Base-by-base conservation (phyloP, 2,797 vertebrate genomes). In the Clamator glandarius region DNA sequence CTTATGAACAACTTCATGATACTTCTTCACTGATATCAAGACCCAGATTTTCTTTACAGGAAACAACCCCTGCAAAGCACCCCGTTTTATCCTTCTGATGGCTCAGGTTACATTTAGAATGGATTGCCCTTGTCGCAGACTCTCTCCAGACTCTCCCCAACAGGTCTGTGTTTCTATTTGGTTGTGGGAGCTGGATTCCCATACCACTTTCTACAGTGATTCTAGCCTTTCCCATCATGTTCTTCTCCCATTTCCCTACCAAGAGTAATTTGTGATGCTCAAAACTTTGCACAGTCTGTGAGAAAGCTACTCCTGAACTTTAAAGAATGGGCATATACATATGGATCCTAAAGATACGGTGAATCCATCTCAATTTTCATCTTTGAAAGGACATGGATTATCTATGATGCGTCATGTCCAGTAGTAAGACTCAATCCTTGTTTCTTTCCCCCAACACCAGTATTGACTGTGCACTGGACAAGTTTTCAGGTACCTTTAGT, bases 101-200 rank as follows among this genome's bases (percentile, higher is more conserved):
- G 42, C 21, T 41, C 18, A 35, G 36, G 36, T 55, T 67, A 57
- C 6, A 3, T 21, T 68, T 46, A 35, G 62, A 74, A 35, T 25
- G 3, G 35, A 64, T 26, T 2, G 2, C 12, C 35, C 73, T 35
- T 1, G 0, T 67, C 6, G 1, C 26, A 42, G 59, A 9, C 31
- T 59, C 59, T 42, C 41, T 52, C 50, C 57, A 68, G 39, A 9
- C 39, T 78, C 50, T 68, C 39, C 9, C 11, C 1, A 1, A 8
- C 31, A 19, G 35, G 33, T 35, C 31, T 78, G 24, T 28, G 33
- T 15, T 63, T 46, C 44, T 39, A 1, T 64, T 23, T 8, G 12
- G 35, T 18, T 15, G 36, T 9, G 52, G 67, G 28, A 63, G 29
- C 10, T 67, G 63, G 61, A 62, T 80, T 61, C 24, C 48, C 75